Base-by-base conservation (phyloP, 2,113 vertebrate genomes). In the Channa maculata region DNA sequence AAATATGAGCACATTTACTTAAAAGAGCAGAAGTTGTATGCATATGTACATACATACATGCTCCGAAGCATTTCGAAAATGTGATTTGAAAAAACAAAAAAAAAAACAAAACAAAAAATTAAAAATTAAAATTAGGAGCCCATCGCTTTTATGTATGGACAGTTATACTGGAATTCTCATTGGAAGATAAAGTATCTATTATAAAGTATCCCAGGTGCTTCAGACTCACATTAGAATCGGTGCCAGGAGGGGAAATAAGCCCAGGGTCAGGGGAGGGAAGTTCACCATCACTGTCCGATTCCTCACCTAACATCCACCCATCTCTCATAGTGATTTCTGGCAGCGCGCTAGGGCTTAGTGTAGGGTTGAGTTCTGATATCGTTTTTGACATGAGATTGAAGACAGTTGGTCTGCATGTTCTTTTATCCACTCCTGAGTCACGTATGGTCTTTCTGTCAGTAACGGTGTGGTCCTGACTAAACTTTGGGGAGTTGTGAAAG, bases 331-430 rank as follows among this genome's bases (percentile, higher is more conserved):
- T 88, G 83, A 90, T 89, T 45, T 93, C 92, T 33, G 91, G 89
- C 84, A 92, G 84, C 24, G 85, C 91, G 0, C 90, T 87, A 63
- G 92, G 87, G 74, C 90, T 93, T 68, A 92, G 83, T 45, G 89
- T 79, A 6, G 93, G 89, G 61, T 91, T 89, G 11, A 90, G 90
- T 73, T 91, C 91, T 55, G 89, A 88, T 65, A 89, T 90, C 38
- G 91, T 93, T 88, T 94, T 94, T 37, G 90, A 91, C 89, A 93
- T 90, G 15, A 91, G 73, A 37, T 92, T 92, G 69, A 91, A 90
- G n/a, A 91, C 79, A 36, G 83, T 88, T 34, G 89, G 90, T 80
- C 91, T 94, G 83, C 88, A 93, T 6, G 78, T 65, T 81, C 74
- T 83, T 63, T 75, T 89, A n/a, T 91, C 91, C 37, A 38, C 41